Evolutionary conservation across 2,797 vertebrate genomes (phyloP), one percentile per base, ranked within the genome.

Genomic region (Hybognathus amarus): DNA sequence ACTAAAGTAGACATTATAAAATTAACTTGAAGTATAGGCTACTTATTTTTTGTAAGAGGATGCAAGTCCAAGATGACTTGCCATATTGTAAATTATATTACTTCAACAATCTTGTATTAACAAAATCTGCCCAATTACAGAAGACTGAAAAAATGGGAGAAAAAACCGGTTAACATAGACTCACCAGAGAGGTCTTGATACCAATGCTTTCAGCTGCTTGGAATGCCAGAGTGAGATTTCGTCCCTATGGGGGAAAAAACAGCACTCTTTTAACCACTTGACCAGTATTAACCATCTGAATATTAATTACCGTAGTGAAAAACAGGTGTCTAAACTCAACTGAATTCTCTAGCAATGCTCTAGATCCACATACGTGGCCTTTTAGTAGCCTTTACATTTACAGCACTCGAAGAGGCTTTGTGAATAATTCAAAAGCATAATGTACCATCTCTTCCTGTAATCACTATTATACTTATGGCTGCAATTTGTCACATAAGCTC

Each of bases 171-270:
- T 17, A 38, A 22, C 6, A 77, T 17, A 76, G 40, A 94, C 98
- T 97, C 91, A 99, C 98, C 96, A 99, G 93, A 85, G 97, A 97
- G 71, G 97, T 93, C 91, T 96, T 98, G 93, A 99, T 98, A 89
- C 98, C 98, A 30, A 99, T 94, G 82, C 97, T 99, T 94, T 98
- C 97, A 1, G 97, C 97, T 2, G 98, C 98, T 94, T 98, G 96
- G 92, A 99, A 99, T 54, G 98, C 98, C 90, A 99, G 89, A 80
- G 96, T 96, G 89, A 99, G 95, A 93, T 99, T 99, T 87, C 95
- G 95, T 87, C 96, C 95, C 97, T 97, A 91, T 52, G 87, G 83
- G 83, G 73, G 89, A 92, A 89, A 91, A 90, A 52, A 45, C 13
- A 6, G 6, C 5, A 9, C 52, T 24, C 1, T 3, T 30, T 61